Conservation (phyloP, 2,888 invertebrate species). For the Agrochola lychnidis region DNA sequence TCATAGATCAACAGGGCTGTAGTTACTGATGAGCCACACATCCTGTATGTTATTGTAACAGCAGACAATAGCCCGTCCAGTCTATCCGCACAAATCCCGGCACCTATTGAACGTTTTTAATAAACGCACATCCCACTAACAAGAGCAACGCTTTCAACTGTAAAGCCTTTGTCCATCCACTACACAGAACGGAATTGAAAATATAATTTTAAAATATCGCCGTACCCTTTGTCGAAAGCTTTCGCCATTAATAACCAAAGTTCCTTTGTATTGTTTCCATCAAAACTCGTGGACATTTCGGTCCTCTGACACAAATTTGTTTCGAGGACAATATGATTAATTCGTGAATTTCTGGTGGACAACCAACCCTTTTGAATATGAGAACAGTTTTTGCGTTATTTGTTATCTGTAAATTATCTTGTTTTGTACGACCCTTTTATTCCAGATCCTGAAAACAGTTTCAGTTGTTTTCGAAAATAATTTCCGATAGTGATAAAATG, state of each 20-base stretch:
- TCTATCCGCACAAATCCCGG: neutral
- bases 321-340: slow-evolving; percentile 59
- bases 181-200: slow-evolving; percentile 18
- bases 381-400: slow-evolving; percentile 47
- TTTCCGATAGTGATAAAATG: neutral
- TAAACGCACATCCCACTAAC: slow-evolving; percentile 30
- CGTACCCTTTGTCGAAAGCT: slow-evolving; percentile 33
- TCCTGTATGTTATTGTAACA: slow-evolving; percentile 13
- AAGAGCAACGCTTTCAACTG: slow-evolving; percentile 15
- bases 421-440: slow-evolving; percentile 20
- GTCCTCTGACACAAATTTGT: slow-evolving; percentile 43
- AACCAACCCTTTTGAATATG: slow-evolving; percentile 35
- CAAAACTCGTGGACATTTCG: slow-evolving; percentile 36
- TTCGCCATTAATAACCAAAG: slow-evolving; percentile 44
- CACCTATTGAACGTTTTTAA: slow-evolving; percentile 46
- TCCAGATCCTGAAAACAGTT: neutral
- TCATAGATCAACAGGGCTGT: neutral
- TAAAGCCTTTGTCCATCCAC: slow-evolving; percentile 16
- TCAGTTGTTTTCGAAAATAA: neutral
- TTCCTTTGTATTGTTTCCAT: slow-evolving; percentile 43
- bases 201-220: slow-evolving; percentile 43
- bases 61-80: slow-evolving; percentile 7
- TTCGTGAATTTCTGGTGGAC: slow-evolving; percentile 31
- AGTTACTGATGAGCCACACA: neutral
- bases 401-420: slow-evolving; percentile 33